phyloP scores from a whole-genome alignment of 2,113 vertebrate genomes.

The Grantiella picta region DNA sequence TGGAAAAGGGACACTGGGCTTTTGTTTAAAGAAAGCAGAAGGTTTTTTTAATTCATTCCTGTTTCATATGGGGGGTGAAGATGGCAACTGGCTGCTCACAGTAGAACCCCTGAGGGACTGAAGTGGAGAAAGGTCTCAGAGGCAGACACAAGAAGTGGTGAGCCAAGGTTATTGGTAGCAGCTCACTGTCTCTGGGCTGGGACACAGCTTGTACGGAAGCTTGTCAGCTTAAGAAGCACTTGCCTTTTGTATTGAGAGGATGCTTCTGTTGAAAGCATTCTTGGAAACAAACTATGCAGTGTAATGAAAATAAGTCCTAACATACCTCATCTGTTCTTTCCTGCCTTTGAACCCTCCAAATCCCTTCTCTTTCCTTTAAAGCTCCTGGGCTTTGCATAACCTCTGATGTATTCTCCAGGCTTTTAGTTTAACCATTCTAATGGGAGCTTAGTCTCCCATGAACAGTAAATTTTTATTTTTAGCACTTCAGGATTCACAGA shows the following conservation, averaged over 20 bases:
- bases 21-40: neutral
- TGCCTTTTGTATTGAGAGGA: neutral
- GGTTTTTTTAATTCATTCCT: neutral
- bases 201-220: neutral
- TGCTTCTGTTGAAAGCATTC: slow-evolving; percentile 36
- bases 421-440: slow-evolving; percentile 11
- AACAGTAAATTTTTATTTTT: slow-evolving; percentile 9
- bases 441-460: neutral
- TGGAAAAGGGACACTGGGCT: neutral
- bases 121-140: neutral
- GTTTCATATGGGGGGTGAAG: neutral
- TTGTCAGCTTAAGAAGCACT: neutral
- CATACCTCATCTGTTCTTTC: slow-evolving; percentile 9
- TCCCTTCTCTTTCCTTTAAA: slow-evolving; percentile 46
- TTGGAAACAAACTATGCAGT: slow-evolving; percentile 16
- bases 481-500: neutral
- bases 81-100: neutral
- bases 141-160: neutral
- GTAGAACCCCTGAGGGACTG: neutral
- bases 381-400: neutral
- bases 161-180: neutral
- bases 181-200: neutral
- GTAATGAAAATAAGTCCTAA: slow-evolving; percentile 22
- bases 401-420: slow-evolving; percentile 34
- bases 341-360: slow-evolving; percentile 39